These are phyloP conservation scores for Morpho helenor DNA, from an alignment of 2,888 invertebrate genomes.

Conservation along the genomic window DNA sequence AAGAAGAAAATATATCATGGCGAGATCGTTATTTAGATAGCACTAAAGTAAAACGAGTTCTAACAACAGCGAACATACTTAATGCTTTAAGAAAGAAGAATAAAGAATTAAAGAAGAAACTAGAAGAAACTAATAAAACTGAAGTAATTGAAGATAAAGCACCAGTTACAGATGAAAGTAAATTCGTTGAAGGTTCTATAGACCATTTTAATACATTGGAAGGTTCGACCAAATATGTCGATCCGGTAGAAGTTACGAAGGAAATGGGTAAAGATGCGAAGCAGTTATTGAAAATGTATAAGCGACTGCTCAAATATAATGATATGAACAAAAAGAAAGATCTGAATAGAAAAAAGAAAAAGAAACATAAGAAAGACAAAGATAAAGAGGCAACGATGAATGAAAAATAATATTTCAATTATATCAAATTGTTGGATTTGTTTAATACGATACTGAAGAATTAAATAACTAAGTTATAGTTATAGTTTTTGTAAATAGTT, in stretches of 20 bases:
- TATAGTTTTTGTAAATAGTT: no score
- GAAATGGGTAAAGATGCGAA: slow-evolving; percentile 68
- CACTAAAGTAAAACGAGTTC: slow-evolving; percentile 78
- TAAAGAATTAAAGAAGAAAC: slow-evolving; percentile 61
- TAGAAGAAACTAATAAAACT: slow-evolving; percentile 45
- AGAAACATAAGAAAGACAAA: slow-evolving; percentile 44
- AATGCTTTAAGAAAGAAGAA: slow-evolving; percentile 82
- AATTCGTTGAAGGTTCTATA: slow-evolving; percentile 67
- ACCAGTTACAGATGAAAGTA: slow-evolving; percentile 22
- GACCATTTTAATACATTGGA: slow-evolving; percentile 75
- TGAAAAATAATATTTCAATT: background rate
- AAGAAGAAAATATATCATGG: slow-evolving; percentile 66
- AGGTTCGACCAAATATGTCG: slow-evolving; percentile 57
- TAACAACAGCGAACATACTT: slow-evolving; percentile 68
- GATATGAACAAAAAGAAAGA: slow-evolving; percentile 50
- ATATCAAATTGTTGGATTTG: no score
- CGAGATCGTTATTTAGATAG: slow-evolving; percentile 80
- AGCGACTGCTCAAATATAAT: slow-evolving; percentile 62
- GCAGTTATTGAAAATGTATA: slow-evolving; percentile 69
- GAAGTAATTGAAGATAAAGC: slow-evolving; percentile 30
- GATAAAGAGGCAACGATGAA: slow-evolving; percentile 18
- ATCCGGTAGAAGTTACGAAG: slow-evolving; percentile 36
- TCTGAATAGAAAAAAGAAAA: slow-evolving; percentile 54
- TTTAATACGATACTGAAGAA: no score
- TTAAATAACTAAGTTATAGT: no score